Evolutionary conservation across 2,113 vertebrate genomes (phyloP).

Genomic region (Vireo altiloquus): DNA sequence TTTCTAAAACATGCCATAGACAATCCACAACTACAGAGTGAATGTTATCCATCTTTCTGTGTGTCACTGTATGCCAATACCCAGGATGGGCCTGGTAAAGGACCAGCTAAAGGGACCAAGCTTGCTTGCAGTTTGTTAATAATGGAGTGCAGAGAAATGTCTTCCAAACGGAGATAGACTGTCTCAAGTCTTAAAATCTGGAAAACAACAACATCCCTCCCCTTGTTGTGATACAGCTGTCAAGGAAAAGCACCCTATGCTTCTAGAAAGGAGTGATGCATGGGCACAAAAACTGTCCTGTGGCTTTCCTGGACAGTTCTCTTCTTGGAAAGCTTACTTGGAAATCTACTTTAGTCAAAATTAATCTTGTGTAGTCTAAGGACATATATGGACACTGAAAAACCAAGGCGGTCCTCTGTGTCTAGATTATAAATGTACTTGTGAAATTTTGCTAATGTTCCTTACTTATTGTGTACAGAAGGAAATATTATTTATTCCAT

Average conservation of each 20-base stretch:
- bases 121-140: neutral
- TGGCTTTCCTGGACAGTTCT: neutral
- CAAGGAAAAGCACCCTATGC: neutral
- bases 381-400: neutral
- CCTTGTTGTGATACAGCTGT: neutral
- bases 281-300: neutral
- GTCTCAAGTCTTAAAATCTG: neutral
- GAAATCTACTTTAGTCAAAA: neutral
- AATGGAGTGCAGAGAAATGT: neutral
- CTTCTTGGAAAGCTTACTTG: neutral
- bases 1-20: neutral
- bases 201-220: neutral
- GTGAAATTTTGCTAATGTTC: neutral
- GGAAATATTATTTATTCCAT: neutral
- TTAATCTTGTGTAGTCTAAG: neutral
- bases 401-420: neutral
- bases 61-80: rapidly evolving
- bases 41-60: neutral
- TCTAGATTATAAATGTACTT: neutral
- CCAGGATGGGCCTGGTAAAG: neutral
- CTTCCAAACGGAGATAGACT: neutral
- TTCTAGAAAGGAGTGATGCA: neutral
- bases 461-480: neutral
- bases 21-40: neutral
- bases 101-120: neutral